phyloP scores from a whole-genome alignment of 1,140 invertebrate species.

The Anoplolepis gracilipes region DNA sequence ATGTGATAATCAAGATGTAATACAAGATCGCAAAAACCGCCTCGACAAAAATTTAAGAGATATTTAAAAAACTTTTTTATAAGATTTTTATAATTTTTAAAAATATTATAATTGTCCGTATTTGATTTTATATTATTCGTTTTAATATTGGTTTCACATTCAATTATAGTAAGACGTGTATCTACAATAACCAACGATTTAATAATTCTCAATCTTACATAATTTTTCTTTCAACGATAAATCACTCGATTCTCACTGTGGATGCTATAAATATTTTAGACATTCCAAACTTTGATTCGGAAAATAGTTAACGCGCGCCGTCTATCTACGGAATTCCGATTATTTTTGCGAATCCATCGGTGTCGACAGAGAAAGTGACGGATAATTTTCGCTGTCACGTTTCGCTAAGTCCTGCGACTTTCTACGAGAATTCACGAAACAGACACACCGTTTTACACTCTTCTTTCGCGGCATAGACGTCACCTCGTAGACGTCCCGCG shows the following conservation, averaged over 20 bases:
- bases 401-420: not conserved
- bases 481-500: not conserved
- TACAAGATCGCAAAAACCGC: not conserved
- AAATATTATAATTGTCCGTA: not conserved
- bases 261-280: slow-evolving; percentile 31
- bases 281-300: slow-evolving; percentile 22
- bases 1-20: not conserved
- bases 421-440: not conserved
- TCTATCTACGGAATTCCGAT: slow-evolving; percentile 10
- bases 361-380: not conserved
- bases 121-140: not conserved
- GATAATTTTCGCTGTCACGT: not conserved
- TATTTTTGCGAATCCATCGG: slow-evolving; percentile 17
- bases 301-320: slow-evolving; percentile 7
- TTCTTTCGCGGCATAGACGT: not conserved
- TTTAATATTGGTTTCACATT: not conserved
- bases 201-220: not conserved
- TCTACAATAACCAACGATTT: not conserved
- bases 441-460: not conserved
- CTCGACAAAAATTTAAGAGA: not conserved
- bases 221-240: slow-evolving; percentile 14
- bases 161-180: not conserved
- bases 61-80: not conserved
- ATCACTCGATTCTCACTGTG: not conserved
- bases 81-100: not conserved